phyloP scores from a whole-genome alignment of 2,797 vertebrate genomes.

The Poeciliopsis gracilis region DNA sequence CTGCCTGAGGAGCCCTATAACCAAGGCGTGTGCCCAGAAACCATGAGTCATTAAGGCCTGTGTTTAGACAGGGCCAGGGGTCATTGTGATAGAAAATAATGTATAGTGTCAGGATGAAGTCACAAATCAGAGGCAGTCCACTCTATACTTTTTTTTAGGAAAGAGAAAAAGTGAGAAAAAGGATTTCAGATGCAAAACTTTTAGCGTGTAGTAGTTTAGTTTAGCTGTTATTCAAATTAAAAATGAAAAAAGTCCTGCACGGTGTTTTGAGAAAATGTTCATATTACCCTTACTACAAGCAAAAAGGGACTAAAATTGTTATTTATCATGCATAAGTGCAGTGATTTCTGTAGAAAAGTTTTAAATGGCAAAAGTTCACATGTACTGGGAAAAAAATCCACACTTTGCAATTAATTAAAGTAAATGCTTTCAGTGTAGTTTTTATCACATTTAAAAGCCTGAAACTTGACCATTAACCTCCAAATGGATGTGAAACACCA shows the following conservation, averaged over 20 bases:
- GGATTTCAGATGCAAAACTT: slow-evolving; percentile 20
- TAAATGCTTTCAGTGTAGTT: slow-evolving; percentile 82
- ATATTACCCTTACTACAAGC: slow-evolving; percentile 41
- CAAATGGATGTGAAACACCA: slow-evolving; percentile 82
- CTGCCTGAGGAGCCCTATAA: slow-evolving; percentile 67
- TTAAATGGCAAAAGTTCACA: slow-evolving; percentile 67
- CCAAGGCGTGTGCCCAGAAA: slow-evolving; percentile 60
- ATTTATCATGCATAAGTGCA: slow-evolving; percentile 58
- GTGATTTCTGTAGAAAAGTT: slow-evolving; percentile 53
- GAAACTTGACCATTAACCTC: slow-evolving; percentile 88
- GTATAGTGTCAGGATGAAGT: slow-evolving; percentile 50
- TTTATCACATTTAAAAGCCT: slow-evolving; percentile 83
- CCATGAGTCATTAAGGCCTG: slow-evolving; percentile 71
- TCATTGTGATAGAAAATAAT: slow-evolving; percentile 58
- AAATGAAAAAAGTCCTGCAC: slow-evolving; percentile 34
- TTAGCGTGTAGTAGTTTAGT: slow-evolving; percentile 22
- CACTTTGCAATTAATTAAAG: slow-evolving; percentile 83
- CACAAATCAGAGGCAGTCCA: slow-evolving; percentile 58
- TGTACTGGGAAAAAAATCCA: slow-evolving; percentile 60
- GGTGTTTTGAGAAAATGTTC: slow-evolving; percentile 62
- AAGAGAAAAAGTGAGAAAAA: slow-evolving; percentile 28
- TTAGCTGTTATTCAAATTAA: slow-evolving; percentile 30
- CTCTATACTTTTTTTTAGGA: slow-evolving; percentile 21
- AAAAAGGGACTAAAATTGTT: slow-evolving; percentile 51
- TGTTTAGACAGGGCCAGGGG: slow-evolving; percentile 64